Conservation (phyloP, 2,113 vertebrate species). For the Syrmaticus mikado region DNA sequence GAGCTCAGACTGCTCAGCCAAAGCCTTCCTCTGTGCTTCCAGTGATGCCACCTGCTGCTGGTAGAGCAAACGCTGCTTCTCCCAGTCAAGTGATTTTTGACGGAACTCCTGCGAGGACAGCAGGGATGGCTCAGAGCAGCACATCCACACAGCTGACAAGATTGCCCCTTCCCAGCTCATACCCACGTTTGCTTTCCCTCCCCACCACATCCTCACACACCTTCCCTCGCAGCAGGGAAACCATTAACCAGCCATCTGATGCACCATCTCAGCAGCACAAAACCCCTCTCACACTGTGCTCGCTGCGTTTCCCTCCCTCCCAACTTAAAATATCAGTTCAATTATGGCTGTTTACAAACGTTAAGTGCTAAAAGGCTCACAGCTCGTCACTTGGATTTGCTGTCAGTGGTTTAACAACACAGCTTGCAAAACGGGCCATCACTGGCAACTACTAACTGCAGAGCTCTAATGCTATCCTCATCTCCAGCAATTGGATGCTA, state of each 20-base stretch:
- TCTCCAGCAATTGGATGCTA: slow-evolving; percentile 7
- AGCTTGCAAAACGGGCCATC: slow-evolving; percentile 15
- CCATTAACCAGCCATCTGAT: slow-evolving; percentile 61
- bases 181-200: neutral
- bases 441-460: neutral
- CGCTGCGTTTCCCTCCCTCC: slow-evolving; percentile 17
- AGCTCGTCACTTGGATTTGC: slow-evolving; percentile 42
- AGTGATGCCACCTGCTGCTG: slow-evolving; percentile 87
- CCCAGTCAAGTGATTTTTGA: slow-evolving; percentile 87
- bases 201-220: neutral
- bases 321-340: slow-evolving; percentile 36
- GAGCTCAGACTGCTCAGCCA: slow-evolving; percentile 85
- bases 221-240: slow-evolving; percentile 57
- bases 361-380: neutral
- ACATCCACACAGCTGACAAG: neutral
- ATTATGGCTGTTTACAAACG: slow-evolving; percentile 26
- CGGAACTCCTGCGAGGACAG: slow-evolving; percentile 84
- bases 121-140: slow-evolving; percentile 18
- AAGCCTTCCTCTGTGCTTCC: slow-evolving; percentile 87
- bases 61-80: slow-evolving; percentile 86
- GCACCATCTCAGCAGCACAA: slow-evolving; percentile 2
- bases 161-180: neutral
- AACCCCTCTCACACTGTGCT: slow-evolving; percentile 9
- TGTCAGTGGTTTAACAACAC: slow-evolving; percentile 51
- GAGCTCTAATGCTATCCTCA: slow-evolving; percentile 37